Percentiles rank a stretch among this genome's conserved stretches.
These are phyloP conservation scores for Gymnodraco acuticeps DNA, from an alignment of 2,797 vertebrate genomes.

Conservation along the genomic window DNA sequence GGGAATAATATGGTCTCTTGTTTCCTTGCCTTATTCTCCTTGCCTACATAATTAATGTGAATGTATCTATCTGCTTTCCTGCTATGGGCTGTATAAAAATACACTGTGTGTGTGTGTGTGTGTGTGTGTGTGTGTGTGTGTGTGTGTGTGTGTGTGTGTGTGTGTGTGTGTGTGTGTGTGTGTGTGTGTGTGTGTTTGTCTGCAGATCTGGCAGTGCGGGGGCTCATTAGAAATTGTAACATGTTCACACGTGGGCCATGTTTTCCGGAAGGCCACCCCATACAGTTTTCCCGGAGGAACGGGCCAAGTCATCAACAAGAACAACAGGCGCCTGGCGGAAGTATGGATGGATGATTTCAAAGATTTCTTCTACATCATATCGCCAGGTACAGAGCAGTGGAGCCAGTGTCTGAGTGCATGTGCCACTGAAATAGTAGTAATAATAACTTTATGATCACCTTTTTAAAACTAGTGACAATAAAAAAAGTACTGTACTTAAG, in stretches of 20 bases:
- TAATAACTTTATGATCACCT: no score
- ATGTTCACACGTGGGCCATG: constrained; percentile 97
- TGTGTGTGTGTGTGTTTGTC: constrained; percentile 13
- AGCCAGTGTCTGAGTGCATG: not conserved
- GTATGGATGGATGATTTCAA: constrained; percentile 98
- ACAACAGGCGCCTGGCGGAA: constrained; percentile 96
- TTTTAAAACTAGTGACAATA: no score
- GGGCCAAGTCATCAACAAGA: constrained; percentile 98
- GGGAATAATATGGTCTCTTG: not conserved
- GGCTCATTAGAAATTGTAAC: constrained; percentile 97
- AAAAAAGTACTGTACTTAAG: no score
- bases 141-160: not conserved
- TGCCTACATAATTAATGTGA: not conserved
- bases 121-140: constrained; percentile 3
- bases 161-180: constrained; percentile 2
- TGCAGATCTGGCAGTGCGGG: constrained; percentile 97
- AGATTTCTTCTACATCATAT: constrained; percentile 99
- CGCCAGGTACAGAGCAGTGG: constrained; percentile 87
- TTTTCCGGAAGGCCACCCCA: constrained; percentile 98
- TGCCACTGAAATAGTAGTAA: not conserved
- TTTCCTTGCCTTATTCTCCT: not conserved
- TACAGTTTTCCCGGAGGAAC: constrained; percentile 98
- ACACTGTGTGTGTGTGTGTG: not conserved
- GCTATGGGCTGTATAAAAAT: not conserved
- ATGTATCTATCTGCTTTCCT: constrained; percentile 15